These are phyloP conservation scores for Netelia inedita DNA, from an alignment of 2,888 invertebrate species.

Conservation along the genomic window DNA sequence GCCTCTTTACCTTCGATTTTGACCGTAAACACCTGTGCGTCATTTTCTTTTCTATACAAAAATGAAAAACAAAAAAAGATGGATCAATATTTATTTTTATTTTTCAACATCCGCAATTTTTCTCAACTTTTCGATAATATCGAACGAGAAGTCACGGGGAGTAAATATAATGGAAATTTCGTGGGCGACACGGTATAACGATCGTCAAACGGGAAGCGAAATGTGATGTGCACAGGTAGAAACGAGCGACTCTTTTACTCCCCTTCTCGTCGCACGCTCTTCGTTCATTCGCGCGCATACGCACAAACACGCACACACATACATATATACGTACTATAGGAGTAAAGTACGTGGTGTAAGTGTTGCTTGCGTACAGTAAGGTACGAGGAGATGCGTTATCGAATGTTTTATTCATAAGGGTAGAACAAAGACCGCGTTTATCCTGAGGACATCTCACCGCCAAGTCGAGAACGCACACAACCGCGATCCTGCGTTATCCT, in stretches of 20 bases:
- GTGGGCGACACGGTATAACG: background rate
- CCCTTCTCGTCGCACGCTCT: constrained; percentile 56
- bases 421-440: constrained; percentile 84
- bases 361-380: constrained; percentile 67
- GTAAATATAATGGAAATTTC: background rate
- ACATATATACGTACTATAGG: constrained; percentile 17
- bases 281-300: constrained; percentile 61
- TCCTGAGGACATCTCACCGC: constrained; percentile 83
- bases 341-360: constrained; percentile 57
- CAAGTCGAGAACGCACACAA: constrained; percentile 72
- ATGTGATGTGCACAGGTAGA: constrained; percentile 47
- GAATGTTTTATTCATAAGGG: constrained; percentile 85
- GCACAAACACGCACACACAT: constrained; percentile 42
- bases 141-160: too few species aligned
- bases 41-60: background rate
- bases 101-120: too few species aligned
- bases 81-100: too few species aligned
- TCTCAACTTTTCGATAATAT: too few species aligned
- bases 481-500: constrained; percentile 55
- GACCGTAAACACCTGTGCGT: constrained; percentile 28
- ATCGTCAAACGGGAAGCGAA: constrained; percentile 33
- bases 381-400: constrained; percentile 83
- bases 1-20: constrained; percentile 52
- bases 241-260: constrained; percentile 38
- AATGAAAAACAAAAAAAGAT: too few species aligned